Evolutionary conservation across 2,113 vertebrate genomes (phyloP).

Genomic region (Anhinga anhinga): DNA sequence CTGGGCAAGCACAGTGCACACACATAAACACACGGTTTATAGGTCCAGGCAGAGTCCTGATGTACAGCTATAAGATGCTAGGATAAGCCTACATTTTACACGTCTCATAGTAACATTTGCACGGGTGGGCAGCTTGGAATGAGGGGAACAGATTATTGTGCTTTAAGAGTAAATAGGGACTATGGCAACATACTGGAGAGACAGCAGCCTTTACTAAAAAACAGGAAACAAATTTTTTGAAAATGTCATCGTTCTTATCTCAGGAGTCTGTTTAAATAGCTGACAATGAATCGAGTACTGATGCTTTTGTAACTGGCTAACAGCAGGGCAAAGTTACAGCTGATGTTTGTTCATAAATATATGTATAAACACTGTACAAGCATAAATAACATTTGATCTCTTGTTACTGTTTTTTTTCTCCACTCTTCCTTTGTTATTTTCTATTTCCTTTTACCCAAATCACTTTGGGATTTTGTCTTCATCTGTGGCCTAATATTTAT

Average conservation of each 20-base stretch:
- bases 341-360: background rate
- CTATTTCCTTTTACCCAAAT: background rate
- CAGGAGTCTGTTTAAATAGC: background rate
- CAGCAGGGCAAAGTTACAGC: background rate
- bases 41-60: background rate
- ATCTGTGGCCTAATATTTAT: background rate
- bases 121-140: background rate
- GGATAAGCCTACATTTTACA: background rate
- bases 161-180: background rate
- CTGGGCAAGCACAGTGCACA: background rate
- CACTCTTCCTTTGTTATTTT: background rate
- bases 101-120: background rate
- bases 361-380: background rate
- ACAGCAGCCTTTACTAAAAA: background rate
- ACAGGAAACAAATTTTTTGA: background rate
- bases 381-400: background rate
- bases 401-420: background rate
- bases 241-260: background rate
- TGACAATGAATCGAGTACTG: background rate
- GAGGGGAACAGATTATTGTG: background rate
- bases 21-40: fast-evolving
- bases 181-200: background rate
- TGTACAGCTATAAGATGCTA: background rate
- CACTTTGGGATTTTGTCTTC: background rate
- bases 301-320: background rate